Evolutionary conservation across 2,797 vertebrate species (phyloP), one percentile per base, ranked within the genome.

Genomic region (Bovichtus variegatus): DNA sequence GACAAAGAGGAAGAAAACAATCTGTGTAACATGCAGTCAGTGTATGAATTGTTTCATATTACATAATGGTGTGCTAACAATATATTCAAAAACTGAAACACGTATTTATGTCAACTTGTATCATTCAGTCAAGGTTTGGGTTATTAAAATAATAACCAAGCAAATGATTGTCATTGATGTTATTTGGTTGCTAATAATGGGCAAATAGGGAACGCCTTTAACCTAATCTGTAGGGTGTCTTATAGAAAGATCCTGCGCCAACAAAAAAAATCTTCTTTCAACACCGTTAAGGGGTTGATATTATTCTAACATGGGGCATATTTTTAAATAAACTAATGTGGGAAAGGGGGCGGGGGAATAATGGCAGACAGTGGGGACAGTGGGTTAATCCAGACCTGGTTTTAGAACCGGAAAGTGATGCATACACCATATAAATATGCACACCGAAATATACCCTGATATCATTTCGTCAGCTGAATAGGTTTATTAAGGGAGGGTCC

Each of bases 401-500:
- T 67, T 77, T 21, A 82, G 44, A 82, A 11, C 18, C 60, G 38
- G 65, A 69, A 51, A 71, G 55, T 2, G 0, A 38, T 59, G 31
- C 46, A 47, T 54, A 19, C 3, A 49, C 15, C 76, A 38, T 40
- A 77, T 74, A 71, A 81, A 80, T 77, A 49, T 13, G 51, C 21
- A 8, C 31, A 34, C 31, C 2, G 31, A 71, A 80, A 81, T 76
- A 49, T 16, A 47, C 29, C 19, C 27, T 44, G 18, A 19, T 70
- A 60, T 62, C 15, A 67, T 27, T 63, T 68, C 62, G 9, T 40
- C 29, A 11, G 18, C n/a, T 51, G 29, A 58, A n/a, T 12, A 64
- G 13, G 5, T 47, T 57, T 44, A 18, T 57, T 44, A 18, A 62
- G n/a, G 15, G 29, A 66, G 18, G 21, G 1, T 77, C 68, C 21